Conservation (phyloP, 2,888 invertebrate genomes). For the Philereme transversata region DNA sequence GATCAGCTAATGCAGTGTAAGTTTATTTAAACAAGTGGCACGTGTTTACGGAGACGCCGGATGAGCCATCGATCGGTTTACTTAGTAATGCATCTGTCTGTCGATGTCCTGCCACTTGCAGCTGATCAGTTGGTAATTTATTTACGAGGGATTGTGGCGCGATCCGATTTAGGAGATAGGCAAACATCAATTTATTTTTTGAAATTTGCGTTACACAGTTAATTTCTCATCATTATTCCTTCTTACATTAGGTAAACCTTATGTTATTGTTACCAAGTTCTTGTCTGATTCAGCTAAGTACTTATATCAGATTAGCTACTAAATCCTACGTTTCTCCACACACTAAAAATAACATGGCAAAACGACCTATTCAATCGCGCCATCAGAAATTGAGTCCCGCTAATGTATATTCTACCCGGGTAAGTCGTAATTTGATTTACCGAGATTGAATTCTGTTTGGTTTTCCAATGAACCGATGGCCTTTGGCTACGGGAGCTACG, state of each 20-base stretch:
- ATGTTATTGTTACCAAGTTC: too few relatives aligned
- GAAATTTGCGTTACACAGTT: too few relatives aligned
- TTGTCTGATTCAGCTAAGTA: too few relatives aligned
- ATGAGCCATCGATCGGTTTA: conserved; percentile 81
- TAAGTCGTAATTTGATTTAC: conserved; percentile 70
- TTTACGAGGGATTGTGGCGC: conserved; percentile 26
- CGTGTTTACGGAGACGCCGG: conserved; percentile 79
- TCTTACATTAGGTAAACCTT: too few relatives aligned
- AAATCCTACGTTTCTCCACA: too few relatives aligned
- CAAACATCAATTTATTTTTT: too few relatives aligned
- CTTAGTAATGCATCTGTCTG: conserved; percentile 78
- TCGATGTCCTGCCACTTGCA: conserved; percentile 67
- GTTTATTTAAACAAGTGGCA: conserved; percentile 83
- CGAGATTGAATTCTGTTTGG: conserved; percentile 75
- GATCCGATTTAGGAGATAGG: conserved; percentile 17
- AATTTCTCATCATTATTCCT: too few relatives aligned
- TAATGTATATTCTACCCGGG: conserved; percentile 50
- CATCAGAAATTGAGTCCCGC: conserved; percentile 41
- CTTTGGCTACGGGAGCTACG: conserved; percentile 33
- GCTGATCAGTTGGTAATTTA: conserved; percentile 44
- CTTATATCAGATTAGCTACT: too few relatives aligned
- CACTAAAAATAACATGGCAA: too few relatives aligned
- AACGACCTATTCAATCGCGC: neutral
- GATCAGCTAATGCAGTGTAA: conserved; percentile 78
- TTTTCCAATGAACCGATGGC: conserved; percentile 66